Evolutionary conservation across 2,888 invertebrate species (phyloP), one percentile per base, ranked within the genome.

Genomic region (Luperina testacea): DNA sequence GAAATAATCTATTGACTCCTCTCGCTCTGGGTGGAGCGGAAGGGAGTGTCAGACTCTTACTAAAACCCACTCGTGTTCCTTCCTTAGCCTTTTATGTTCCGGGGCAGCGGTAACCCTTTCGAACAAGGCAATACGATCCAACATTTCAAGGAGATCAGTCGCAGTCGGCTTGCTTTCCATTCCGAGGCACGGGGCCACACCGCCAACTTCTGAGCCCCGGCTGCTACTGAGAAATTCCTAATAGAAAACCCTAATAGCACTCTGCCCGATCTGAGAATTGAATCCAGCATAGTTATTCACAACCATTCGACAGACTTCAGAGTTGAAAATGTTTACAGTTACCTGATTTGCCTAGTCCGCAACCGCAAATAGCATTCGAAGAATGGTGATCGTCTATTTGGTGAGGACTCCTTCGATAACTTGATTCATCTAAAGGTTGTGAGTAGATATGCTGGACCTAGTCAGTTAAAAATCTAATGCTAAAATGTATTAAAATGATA

Each of bases 401-500:
- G 9, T 11, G 24, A 24, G 24, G 24, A 57, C 57, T 61, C 61
- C 27, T 61, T 61, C 6, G 6, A 15, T 61, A 27, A 61, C 15
- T 13, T n/a, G n/a, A 59, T 59, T 59, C 11, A 59, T 59, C 24
- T 5, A 59, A 59, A n/a, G 5, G n/a, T 6, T 59, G 13, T 59
- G 5, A 27, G 6, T n/a, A n/a, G 13, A 13, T 27, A 15, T 13
- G 2, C n/a, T 59, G 20, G 27, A 48, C 45, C 27, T 20, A 27
- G 20, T 20, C 7, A 51, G 17, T 11, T 38, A 5, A 11, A 15
- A 64, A 59, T 17, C 51, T 53, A 32, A 70, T 24, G 13, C 20
- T 78, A 80, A 51, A 75, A 53, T 7, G 63, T 51, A 82, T n/a
- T 72, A 80, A 83, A 86, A 83, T 80, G 64, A 80, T 86, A 86